Evolutionary conservation across 1,140 invertebrate genomes (phyloP).

Genomic region (Adelges cooleyi): DNA sequence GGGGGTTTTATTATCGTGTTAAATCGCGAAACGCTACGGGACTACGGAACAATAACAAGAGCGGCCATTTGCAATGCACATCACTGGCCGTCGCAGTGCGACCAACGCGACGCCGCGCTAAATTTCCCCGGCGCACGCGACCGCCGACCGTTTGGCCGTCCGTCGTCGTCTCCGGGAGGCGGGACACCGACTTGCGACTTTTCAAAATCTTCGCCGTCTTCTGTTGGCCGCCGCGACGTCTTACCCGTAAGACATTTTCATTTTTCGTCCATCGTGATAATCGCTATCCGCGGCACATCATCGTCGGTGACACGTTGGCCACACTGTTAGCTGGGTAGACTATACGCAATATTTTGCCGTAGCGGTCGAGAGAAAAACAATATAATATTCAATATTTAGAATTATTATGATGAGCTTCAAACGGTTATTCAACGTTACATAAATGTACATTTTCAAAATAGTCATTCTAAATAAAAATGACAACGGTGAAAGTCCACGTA

Average conservation of each 20-base stretch:
- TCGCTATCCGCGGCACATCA: neutral
- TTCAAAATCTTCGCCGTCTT: too few relatives aligned
- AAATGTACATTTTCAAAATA: too few relatives aligned
- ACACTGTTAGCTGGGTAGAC: neutral
- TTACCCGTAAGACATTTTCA: too few relatives aligned
- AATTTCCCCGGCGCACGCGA: conserved; percentile 4
- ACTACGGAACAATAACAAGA: conserved; percentile 63
- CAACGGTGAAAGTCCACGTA: too few relatives aligned
- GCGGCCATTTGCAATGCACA: conserved; percentile 62
- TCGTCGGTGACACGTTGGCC: neutral
- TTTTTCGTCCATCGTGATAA: too few relatives aligned
- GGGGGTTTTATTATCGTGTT: conserved; percentile 49
- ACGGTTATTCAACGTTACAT: too few relatives aligned
- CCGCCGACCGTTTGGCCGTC: neutral
- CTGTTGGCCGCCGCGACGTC: too few relatives aligned
- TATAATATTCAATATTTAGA: too few relatives aligned
- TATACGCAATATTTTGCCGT: neutral
- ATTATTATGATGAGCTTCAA: too few relatives aligned
- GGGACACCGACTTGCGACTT: too few relatives aligned
- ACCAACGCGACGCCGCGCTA: neutral
- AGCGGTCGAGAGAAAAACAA: neutral
- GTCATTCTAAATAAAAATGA: too few relatives aligned
- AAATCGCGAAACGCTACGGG: conserved; percentile 42
- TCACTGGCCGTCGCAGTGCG: conserved; percentile 50
- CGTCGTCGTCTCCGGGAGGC: too few relatives aligned